phyloP scores from a whole-genome alignment of 2,888 invertebrate species.

The Melolontha melolontha region DNA sequence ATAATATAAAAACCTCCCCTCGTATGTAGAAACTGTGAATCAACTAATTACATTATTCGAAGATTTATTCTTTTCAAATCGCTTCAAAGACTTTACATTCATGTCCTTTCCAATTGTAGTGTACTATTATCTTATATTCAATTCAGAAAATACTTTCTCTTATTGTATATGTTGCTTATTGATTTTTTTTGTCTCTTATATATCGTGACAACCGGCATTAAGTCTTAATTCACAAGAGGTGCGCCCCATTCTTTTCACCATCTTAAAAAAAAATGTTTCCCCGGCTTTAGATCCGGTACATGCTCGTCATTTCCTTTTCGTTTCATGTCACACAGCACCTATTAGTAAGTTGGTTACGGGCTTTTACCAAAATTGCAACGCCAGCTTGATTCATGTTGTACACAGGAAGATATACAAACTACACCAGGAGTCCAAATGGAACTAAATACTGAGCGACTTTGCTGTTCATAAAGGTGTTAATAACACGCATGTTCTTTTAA shows the following conservation, averaged over 20 bases:
- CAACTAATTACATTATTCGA: no score
- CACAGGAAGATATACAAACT: conserved; percentile 9
- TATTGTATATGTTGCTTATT: conserved; percentile 2
- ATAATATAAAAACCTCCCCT: no score
- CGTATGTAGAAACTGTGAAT: no score
- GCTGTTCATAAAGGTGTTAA: conserved; percentile 9
- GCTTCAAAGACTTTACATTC: no score
- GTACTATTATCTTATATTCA: no score
- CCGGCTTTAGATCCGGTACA: conserved; percentile 61
- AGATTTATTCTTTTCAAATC: no score
- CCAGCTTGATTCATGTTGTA: conserved; percentile 60
- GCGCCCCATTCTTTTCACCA: conserved; percentile 64
- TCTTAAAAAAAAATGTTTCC: conserved; percentile 63
- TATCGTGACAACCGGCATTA: conserved; percentile 63
- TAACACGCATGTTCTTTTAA: conserved; percentile 19
- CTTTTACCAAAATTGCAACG: conserved; percentile 63
- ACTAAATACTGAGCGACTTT: background rate
- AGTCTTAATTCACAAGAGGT: conserved; percentile 61
- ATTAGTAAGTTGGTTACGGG: conserved; percentile 58
- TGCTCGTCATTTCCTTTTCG: conserved; percentile 61
- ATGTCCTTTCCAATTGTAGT: no score
- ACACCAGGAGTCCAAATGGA: background rate
- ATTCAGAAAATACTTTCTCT: no score
- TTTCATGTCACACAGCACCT: conserved; percentile 62
- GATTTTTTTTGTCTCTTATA: conserved; percentile 27